These are phyloP conservation scores for Acrobasis suavella DNA, from an alignment of 2,888 invertebrate genomes.

Conservation along the genomic window DNA sequence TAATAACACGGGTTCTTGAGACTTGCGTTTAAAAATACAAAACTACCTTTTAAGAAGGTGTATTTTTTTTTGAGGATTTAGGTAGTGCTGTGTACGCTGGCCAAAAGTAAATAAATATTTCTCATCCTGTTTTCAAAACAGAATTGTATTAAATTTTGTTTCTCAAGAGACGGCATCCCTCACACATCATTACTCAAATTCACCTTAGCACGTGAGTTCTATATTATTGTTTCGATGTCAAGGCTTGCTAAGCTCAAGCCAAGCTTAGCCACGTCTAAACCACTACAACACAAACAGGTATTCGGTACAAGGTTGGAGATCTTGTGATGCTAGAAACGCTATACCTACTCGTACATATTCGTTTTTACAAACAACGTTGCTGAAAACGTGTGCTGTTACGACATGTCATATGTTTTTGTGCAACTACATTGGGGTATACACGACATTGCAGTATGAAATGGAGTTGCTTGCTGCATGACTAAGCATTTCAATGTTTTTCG, in stretches of 20 bases:
- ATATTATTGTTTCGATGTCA: conserved; percentile 44
- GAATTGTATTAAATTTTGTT: no score
- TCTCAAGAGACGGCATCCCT: neutral
- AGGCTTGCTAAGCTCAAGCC: conserved; percentile 37
- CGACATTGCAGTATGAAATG: neutral
- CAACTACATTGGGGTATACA: neutral
- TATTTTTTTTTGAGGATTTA: no score
- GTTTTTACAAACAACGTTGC: neutral
- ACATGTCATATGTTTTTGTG: neutral
- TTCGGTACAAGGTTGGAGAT: conserved; percentile 47
- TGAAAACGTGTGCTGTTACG: neutral
- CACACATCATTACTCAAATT: conserved; percentile 4
- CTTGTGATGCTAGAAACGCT: conserved; percentile 28
- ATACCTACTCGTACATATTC: neutral
- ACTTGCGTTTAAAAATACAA: no score
- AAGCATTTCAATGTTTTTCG: no score
- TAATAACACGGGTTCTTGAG: no score
- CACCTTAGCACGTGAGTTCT: conserved; percentile 26
- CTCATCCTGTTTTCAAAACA: no score
- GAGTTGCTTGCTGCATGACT: neutral
- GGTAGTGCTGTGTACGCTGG: no score
- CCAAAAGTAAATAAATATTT: no score
- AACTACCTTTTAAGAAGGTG: no score
- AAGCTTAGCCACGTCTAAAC: conserved; percentile 39
- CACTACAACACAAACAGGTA: conserved; percentile 36